Evolutionary conservation across 2,797 vertebrate genomes (phyloP), one percentile per base, ranked within the genome.

Genomic region (Gobio occitaniae): DNA sequence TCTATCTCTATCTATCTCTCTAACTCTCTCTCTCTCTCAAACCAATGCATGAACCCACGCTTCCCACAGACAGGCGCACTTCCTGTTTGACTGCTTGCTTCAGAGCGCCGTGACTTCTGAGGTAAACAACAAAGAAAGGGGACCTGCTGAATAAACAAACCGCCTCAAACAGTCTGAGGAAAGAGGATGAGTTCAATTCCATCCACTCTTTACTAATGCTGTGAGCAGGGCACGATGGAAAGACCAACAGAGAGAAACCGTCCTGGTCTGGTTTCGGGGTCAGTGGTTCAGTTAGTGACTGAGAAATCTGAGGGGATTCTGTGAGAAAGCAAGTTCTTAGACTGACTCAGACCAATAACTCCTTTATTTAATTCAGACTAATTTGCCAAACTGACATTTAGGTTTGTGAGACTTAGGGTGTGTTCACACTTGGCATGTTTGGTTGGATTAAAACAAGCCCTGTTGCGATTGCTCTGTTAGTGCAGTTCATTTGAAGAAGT

Each of bases 41-140:
- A 88, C 85, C 82, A 77, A 63, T 77, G 81, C 38, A 70, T 41
- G 78, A 80, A 82, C 87, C 87, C 83, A 87, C 83, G 76, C 75
- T 76, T 87, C 75, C 72, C 75, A 84, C 61, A 3, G 82, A 63
- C 82, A 78, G 82, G 59, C 82, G 16, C 50, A 63, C 66, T 85
- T 88, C 85, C 87, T 86, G 84, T 84, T 81, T 65, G 15, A 75
- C 65, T 77, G 78, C 81, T 79, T 84, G 61, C 78, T 69, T 74
- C 70, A 70, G 8, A 78, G 47, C 4, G 0, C 16, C 5, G 81
- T 3, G n/a, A 50, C 44, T 75, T 65, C 47, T 54, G 71, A 83
- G 32, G 70, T 54, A 54, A 65, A 74, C 15, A 29, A 81, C 69
- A 68, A 36, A 83, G 65, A 61, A 32, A 41, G 61, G 69, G 47